Evolutionary conservation across 2,797 vertebrate species (phyloP), one percentile per base, ranked within the genome.

Genomic region (Smutsia gigantea): DNA sequence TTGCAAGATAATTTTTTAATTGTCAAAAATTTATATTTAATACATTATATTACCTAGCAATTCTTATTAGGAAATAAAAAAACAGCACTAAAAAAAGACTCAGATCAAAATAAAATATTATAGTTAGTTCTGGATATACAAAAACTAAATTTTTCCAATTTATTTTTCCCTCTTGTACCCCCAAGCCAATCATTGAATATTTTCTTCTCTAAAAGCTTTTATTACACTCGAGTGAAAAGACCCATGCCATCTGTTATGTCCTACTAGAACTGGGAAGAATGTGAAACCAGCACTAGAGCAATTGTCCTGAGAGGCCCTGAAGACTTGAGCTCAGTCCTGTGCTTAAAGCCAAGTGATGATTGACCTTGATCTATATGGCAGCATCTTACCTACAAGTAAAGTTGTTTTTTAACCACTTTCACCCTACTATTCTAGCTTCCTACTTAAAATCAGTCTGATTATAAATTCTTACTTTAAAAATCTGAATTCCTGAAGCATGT

Each of bases 391-490:
- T 79, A 90, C 15, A 75, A 34, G 53, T 11, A 85, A 81, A 87
- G 63, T 14, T 92, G 84, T 83, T 94, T 95, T 75, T 75, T 29
- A 46, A 93, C 14, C 27, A 59, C 64, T 77, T 64, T 78, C 55
- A 92, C 39, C 51, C 42, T 63, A 69, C 27, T 39, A 63, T n/a
- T 94, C 37, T 37, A 84, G 39, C 34, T 93, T 89, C 46, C 64
- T 90, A 82, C 42, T 95, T 81, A 95, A 89, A 87, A 94, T 90
- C 42, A 74, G 19, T 81, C 29, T 79, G 27, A 85, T 53, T 93
- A 86, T 87, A 95, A 77, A 90, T 57, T 46, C 46, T 46, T 46
- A 92, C 53, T 93, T 95, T 85, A 71, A 94, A 90, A 4, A 95
- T 17, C 37, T 94, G 31, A 94, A 84, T 90, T 81, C 19, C 66